A percentile compares a stretch with the other conserved stretches of the same genome.
These are phyloP conservation scores for Pseudorhombus dupliciocellatus DNA, from an alignment of 2,113 vertebrate genomes.

Conservation along the genomic window DNA sequence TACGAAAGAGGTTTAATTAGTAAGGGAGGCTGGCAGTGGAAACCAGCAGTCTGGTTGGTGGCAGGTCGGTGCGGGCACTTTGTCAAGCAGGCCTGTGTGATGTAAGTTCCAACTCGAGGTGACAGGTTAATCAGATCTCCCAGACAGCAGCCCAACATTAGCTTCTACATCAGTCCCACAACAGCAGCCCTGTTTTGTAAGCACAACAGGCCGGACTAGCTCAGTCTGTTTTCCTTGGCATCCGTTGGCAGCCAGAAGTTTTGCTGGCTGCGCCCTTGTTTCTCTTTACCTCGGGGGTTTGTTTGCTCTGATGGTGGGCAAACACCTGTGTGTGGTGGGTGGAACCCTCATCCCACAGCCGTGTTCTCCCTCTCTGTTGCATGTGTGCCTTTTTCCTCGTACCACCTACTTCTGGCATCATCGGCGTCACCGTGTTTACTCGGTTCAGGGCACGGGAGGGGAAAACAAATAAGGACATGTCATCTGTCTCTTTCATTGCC, in stretches of 20 bases:
- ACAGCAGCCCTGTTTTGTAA: constrained; percentile 40
- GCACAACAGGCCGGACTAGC: constrained; percentile 37
- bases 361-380: constrained; percentile 25
- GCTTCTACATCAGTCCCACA: constrained; percentile 39
- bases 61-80: constrained; percentile 21
- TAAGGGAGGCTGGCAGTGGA: constrained; percentile 10
- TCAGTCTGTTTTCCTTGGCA: constrained; percentile 69
- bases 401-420: constrained; percentile 51
- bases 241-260: constrained; percentile 50
- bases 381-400: constrained; percentile 24
- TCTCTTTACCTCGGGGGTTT: constrained; percentile 60
- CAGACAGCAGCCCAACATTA: constrained; percentile 35
- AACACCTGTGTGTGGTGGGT: constrained; percentile 72
- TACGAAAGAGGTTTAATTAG: constrained; percentile 51
- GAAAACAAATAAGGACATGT: constrained; percentile 78
- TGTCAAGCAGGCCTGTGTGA: constrained; percentile 51
- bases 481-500: constrained; percentile 78
- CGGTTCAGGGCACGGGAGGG: constrained; percentile 47
- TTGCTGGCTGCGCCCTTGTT: constrained; percentile 60
- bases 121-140: constrained; percentile 62
- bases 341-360: constrained; percentile 36
- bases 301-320: constrained; percentile 50
- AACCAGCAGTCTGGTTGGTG: constrained; percentile 14
- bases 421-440: constrained; percentile 63
- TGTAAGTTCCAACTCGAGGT: constrained; percentile 56